Evolutionary conservation across 2,888 invertebrate genomes (phyloP).

Genomic region (Psylliodes chrysocephalus): DNA sequence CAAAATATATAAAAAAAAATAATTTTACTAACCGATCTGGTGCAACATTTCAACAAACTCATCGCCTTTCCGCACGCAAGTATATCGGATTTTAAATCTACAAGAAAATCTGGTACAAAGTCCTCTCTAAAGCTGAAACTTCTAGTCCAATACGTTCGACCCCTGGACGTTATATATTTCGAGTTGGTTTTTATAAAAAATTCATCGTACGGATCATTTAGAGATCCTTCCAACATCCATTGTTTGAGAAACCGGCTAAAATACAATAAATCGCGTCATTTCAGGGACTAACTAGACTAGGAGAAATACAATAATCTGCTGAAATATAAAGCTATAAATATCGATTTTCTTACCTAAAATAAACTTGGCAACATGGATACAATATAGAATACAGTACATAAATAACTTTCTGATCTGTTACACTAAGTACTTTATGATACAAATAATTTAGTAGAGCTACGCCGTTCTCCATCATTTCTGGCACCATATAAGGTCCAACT

Average conservation of each 20-base stretch:
- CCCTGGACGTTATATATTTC: slow-evolving; percentile 72
- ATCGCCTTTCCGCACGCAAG: slow-evolving; percentile 81
- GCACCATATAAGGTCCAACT: slow-evolving; percentile 59
- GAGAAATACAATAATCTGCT: too few species aligned
- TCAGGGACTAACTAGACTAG: too few species aligned
- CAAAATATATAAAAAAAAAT: not conserved
- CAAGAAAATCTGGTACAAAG: slow-evolving; percentile 76
- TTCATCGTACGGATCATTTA: slow-evolving; percentile 84
- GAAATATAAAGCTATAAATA: not conserved
- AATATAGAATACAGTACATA: slow-evolving; percentile 67
- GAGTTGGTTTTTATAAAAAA: slow-evolving; percentile 82
- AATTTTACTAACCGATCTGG: slow-evolving; percentile 69
- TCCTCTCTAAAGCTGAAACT: slow-evolving; percentile 68
- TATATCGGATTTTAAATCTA: slow-evolving; percentile 72
- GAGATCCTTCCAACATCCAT: slow-evolving; percentile 87
- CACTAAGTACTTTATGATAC: slow-evolving; percentile 71
- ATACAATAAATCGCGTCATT: not conserved
- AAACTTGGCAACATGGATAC: slow-evolving; percentile 61
- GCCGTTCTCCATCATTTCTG: slow-evolving; percentile 62
- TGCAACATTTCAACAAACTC: slow-evolving; percentile 75
- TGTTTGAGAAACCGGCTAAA: slow-evolving; percentile 75
- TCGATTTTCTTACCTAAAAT: slow-evolving; percentile 56
- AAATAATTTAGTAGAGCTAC: slow-evolving; percentile 73
- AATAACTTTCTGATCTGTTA: slow-evolving; percentile 69
- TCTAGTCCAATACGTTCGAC: slow-evolving; percentile 76